Percentiles rank a stretch among this genome's conserved stretches.
These are phyloP conservation scores for Blennius ocellaris DNA, from an alignment of 2,113 vertebrate genomes.

Conservation along the genomic window DNA sequence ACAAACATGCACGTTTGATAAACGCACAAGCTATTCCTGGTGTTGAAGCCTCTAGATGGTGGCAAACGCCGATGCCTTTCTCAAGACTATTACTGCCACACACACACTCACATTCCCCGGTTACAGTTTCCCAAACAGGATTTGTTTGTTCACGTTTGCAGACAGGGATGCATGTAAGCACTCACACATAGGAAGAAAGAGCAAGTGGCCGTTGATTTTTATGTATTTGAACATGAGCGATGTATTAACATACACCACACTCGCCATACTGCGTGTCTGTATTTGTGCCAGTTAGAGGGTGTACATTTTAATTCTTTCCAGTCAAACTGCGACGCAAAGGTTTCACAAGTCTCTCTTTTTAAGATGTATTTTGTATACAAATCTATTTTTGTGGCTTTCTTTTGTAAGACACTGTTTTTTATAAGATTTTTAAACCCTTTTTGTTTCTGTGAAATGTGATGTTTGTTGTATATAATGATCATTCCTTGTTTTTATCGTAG, in stretches of 20 bases:
- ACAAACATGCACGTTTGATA: slow-evolving; percentile 5
- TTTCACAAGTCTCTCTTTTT: slow-evolving; percentile 56
- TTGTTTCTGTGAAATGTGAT: slow-evolving; percentile 43
- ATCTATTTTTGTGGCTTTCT: slow-evolving; percentile 75
- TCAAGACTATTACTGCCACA: slow-evolving; percentile 45
- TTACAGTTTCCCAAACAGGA: slow-evolving; percentile 28
- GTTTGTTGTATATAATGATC: slow-evolving; percentile 14
- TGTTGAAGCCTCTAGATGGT: slow-evolving; percentile 27
- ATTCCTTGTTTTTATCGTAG: slow-evolving; percentile 17
- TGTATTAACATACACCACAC: slow-evolving; percentile 15
- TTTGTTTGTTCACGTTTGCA: slow-evolving; percentile 35
- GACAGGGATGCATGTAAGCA: neutral
- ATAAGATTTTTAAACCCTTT: slow-evolving; percentile 36
- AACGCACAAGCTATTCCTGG: slow-evolving; percentile 48
- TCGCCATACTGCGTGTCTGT: slow-evolving; percentile 33
- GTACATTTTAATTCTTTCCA: slow-evolving; percentile 53
- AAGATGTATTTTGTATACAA: slow-evolving; percentile 72
- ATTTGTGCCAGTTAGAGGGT: slow-evolving; percentile 63
- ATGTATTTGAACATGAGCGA: slow-evolving; percentile 23
- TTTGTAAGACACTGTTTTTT: slow-evolving; percentile 70
- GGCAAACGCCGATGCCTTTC: slow-evolving; percentile 19
- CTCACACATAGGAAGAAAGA: slow-evolving; percentile 22
- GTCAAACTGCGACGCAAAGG: slow-evolving; percentile 41
- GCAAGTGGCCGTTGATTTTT: slow-evolving; percentile 34
- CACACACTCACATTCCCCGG: slow-evolving; percentile 50